Percentiles rank a stretch among this genome's conserved stretches.
phyloP scores from a whole-genome alignment of 2,113 vertebrate species.

The Lepisosteus osseus region DNA sequence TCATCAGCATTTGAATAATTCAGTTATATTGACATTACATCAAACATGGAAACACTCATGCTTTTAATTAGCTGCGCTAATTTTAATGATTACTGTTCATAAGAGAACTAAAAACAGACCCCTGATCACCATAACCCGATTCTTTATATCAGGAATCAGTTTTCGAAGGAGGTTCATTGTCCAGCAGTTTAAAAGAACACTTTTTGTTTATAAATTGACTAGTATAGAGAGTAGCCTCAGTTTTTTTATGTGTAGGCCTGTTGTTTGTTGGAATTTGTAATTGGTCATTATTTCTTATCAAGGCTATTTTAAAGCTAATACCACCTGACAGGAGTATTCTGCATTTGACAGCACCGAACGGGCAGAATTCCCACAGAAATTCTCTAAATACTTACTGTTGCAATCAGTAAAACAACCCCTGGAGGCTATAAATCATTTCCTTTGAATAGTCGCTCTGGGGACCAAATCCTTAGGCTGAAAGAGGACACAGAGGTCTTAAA shows the following conservation, averaged over 20 bases:
- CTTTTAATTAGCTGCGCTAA: too few relatives aligned
- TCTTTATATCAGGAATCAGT: too few relatives aligned
- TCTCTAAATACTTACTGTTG: conserved; percentile 91
- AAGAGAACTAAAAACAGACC: too few relatives aligned
- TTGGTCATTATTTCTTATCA: conserved; percentile 92
- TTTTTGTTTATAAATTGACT: too few relatives aligned
- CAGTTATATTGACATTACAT: too few relatives aligned
- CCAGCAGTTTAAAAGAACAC: too few relatives aligned
- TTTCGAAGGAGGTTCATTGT: too few relatives aligned
- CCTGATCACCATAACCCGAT: too few relatives aligned
- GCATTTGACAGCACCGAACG: conserved; percentile 89
- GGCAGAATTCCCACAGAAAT: conserved; percentile 87
- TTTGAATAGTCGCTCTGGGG: conserved; percentile 89
- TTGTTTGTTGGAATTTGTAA: conserved; percentile 69
- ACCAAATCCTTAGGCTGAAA: conserved; percentile 86
- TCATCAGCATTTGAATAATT: too few relatives aligned
- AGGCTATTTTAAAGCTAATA: conserved; percentile 81
- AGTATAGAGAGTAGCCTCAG: background rate
- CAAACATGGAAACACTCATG: too few relatives aligned
- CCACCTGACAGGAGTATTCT: conserved; percentile 91
- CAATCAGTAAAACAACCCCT: conserved; percentile 97
- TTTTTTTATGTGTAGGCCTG: conserved; percentile 3
- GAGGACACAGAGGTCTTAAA: conserved; percentile 85
- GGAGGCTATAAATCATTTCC: conserved; percentile 86
- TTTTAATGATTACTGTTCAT: too few relatives aligned